phyloP scores from a whole-genome alignment of 2,113 vertebrate genomes.

The Cairina moschata region DNA sequence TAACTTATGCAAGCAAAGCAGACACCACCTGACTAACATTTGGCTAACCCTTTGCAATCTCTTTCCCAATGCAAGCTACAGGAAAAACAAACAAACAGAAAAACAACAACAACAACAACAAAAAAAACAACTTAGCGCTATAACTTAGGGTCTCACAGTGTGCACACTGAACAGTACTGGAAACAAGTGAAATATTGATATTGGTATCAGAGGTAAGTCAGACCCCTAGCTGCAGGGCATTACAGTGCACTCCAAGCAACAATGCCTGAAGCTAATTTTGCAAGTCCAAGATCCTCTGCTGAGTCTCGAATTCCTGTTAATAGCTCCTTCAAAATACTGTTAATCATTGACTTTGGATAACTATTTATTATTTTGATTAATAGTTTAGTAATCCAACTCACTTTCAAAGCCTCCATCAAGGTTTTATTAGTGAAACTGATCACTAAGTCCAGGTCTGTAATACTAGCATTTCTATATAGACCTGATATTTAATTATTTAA shows the following conservation, averaged over 20 bases:
- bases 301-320: background rate
- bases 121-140: background rate
- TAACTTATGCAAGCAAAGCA: constrained; percentile 21
- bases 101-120: background rate
- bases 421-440: background rate
- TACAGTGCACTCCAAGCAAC: background rate
- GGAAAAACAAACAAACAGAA: background rate
- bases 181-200: background rate
- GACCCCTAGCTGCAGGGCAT: background rate
- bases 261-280: background rate
- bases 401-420: background rate
- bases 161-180: background rate
- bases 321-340: background rate
- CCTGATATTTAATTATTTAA: background rate
- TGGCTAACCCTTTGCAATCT: constrained; percentile 55
- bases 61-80: constrained; percentile 48
- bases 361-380: background rate
- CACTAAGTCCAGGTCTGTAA: background rate
- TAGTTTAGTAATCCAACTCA: background rate
- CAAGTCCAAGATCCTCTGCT: background rate
- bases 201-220: background rate
- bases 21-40: constrained; percentile 57
- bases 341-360: background rate
- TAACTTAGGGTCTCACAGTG: background rate
- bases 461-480: background rate